A percentile compares a stretch with the other conserved stretches of the same genome.
Evolutionary conservation across 2,113 vertebrate species (phyloP).

Genomic region (Stictonetta naevosa): DNA sequence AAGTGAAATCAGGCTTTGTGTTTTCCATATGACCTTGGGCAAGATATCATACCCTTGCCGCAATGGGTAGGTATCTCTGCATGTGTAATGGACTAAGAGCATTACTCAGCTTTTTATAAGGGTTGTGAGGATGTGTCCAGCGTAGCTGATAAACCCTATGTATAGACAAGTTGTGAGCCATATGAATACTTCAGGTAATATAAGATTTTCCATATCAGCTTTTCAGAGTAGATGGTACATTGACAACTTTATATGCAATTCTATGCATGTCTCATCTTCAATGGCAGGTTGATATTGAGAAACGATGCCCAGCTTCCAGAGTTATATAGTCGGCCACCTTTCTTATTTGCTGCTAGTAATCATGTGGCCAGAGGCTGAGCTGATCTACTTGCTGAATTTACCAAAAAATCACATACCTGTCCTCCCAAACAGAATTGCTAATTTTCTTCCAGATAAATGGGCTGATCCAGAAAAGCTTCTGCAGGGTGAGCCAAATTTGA

Average conservation of each 20-base stretch:
- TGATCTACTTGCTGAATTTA: not conserved
- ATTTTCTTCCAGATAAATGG: not conserved
- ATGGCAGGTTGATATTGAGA: not conserved
- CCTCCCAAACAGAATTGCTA: not conserved
- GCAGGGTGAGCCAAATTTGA: not conserved
- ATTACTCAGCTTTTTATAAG: not conserved
- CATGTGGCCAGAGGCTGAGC: not conserved
- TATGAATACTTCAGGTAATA: not conserved
- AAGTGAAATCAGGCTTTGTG: not conserved
- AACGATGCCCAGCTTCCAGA: not conserved
- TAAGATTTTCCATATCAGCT: not conserved
- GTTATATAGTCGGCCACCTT: not conserved
- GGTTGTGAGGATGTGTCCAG: not conserved
- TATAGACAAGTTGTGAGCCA: not conserved
- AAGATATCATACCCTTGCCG: not conserved
- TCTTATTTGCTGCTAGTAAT: not conserved
- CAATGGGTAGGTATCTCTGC: not conserved
- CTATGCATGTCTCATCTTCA: not conserved
- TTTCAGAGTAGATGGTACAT: not conserved
- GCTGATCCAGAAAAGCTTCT: not conserved
- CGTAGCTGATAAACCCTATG: not conserved
- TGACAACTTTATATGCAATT: not conserved
- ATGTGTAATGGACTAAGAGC: not conserved
- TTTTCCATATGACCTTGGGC: not conserved
- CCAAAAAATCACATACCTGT: not conserved